These are phyloP conservation scores for Sebastes alutus DNA, from an alignment of 2,797 vertebrate species.

Conservation along the genomic window DNA sequence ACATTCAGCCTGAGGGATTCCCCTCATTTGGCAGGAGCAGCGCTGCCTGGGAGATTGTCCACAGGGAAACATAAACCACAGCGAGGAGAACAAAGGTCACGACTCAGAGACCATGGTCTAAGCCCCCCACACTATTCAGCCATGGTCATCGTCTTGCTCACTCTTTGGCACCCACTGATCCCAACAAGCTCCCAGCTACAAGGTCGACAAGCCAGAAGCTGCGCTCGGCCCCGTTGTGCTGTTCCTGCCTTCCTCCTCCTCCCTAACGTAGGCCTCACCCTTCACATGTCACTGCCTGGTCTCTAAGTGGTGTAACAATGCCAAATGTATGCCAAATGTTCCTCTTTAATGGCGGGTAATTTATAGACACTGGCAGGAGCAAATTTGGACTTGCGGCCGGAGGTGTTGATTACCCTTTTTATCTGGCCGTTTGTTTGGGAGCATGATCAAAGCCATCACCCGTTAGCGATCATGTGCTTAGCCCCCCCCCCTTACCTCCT, in stretches of 20 bases:
- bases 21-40: constrained; percentile 40
- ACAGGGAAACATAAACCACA: constrained; percentile 67
- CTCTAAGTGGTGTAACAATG: constrained; percentile 29
- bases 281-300: constrained; percentile 35
- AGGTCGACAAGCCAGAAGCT: constrained; percentile 25
- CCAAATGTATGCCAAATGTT: constrained; percentile 65
- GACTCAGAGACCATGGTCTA: constrained; percentile 74
- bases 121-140: constrained; percentile 63
- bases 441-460: constrained; percentile 68
- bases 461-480: constrained; percentile 59
- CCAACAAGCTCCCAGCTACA: constrained; percentile 46
- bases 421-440: constrained; percentile 67
- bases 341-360: constrained; percentile 60
- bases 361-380: constrained; percentile 61
- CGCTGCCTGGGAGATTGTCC: constrained; percentile 56
- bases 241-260: constrained; percentile 24
- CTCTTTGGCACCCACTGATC: constrained; percentile 64
- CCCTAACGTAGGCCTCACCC: constrained; percentile 1
- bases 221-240: neutral
- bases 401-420: constrained; percentile 74
- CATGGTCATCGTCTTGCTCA: constrained; percentile 42
- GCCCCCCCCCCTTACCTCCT: neutral
- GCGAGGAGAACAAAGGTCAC: constrained; percentile 77
- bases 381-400: constrained; percentile 62
- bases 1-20: constrained; percentile 41